Base-by-base conservation (phyloP, 1,140 invertebrate species). In the Drosophila gunungcola region DNA sequence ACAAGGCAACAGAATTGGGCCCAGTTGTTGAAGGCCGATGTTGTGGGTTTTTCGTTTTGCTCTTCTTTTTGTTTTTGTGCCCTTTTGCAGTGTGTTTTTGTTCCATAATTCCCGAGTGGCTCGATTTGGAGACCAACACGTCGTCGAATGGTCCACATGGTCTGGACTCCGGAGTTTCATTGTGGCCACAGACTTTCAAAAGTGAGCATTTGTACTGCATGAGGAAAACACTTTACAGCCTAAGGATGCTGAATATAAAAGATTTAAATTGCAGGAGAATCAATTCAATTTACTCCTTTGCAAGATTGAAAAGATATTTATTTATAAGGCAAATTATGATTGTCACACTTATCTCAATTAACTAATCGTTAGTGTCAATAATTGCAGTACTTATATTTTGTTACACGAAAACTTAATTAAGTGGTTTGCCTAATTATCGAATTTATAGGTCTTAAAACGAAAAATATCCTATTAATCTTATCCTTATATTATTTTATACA, bases 61-160 rank as follows among this genome's bases (percentile, higher is more conserved):
- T 32, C 60, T 12, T 27, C 48, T 43, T 67, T 55, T 61, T 77
- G 25, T 73, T 74, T 73, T 54, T 34, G 16, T 32, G 39, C 43
- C 43, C 55, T 16, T 61, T 29, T 49, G 54, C 76, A 70, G 21
- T 32, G 43, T 41, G 51, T 49, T 46, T 57, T 27, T 48, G 41
- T 16, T n/a, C 34, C 5, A 34, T 27, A 36, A 41, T 27, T 9
- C n/a, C 45, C 39, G 42, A 72, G 52, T 76, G 69, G 54, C 58
- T 54, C 54, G 54, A 78, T 82, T 83, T 82, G 63, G 51, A 51
- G 78, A 60, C 29, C 53, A 63, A 58, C 79, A 77, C 73, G 68
- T 78, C 27, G 54, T 78, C 27, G 42, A 36, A 12, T 51, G 64
- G 60, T 27, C 34, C 41, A 38, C 34, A 34, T 6, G 27, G n/a